Evolutionary conservation across 2,113 vertebrate genomes (phyloP).

Genomic region (Cyanistes caeruleus): DNA sequence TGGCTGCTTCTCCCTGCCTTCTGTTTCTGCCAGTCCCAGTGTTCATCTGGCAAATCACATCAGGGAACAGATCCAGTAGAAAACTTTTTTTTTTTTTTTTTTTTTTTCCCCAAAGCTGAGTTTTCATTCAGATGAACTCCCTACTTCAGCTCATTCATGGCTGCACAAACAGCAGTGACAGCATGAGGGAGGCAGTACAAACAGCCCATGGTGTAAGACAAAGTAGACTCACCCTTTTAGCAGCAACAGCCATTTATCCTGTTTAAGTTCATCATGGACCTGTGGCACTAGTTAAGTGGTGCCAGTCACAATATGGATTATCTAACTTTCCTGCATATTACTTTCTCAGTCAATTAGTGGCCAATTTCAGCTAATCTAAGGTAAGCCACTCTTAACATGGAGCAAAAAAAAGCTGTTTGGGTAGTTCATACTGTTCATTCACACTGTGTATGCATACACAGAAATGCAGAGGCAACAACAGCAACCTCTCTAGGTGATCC

Average conservation of each 20-base stretch:
- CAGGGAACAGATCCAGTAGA: background rate
- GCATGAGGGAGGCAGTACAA: background rate
- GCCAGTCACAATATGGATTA: background rate
- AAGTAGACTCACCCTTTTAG: background rate
- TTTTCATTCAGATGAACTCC: background rate
- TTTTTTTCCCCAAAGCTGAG: background rate
- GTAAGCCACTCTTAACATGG: background rate
- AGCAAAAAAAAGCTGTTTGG: background rate
- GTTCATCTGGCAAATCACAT: background rate
- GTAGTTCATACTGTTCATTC: background rate
- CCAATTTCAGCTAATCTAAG: background rate
- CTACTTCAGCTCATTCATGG: background rate
- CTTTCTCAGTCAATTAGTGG: background rate
- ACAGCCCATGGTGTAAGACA: background rate
- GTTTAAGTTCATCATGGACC: background rate
- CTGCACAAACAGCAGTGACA: background rate
- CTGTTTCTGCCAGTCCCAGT: background rate
- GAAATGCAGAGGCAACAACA: background rate
- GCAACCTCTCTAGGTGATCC: rapidly evolving
- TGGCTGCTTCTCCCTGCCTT: background rate
- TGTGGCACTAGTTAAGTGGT: background rate
- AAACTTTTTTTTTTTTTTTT: background rate
- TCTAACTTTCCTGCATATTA: background rate
- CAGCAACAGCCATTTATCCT: background rate
- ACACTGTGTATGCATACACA: background rate